Percentiles rank a stretch among this genome's conserved stretches.
These are phyloP conservation scores for Borostomias antarcticus DNA, from an alignment of 2,797 vertebrate genomes.

Conservation along the genomic window DNA sequence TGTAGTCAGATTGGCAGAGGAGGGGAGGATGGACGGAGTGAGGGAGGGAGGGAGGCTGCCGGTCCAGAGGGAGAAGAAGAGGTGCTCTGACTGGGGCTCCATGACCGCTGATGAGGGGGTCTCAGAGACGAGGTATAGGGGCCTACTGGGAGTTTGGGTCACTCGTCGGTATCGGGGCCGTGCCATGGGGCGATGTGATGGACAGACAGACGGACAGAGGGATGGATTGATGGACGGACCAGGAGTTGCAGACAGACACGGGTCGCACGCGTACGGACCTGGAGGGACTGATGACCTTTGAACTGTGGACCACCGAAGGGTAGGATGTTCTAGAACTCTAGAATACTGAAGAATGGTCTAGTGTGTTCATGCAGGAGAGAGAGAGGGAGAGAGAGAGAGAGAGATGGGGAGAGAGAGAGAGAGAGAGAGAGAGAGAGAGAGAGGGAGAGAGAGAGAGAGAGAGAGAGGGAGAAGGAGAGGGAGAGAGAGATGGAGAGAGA, in stretches of 20 bases:
- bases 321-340: background rate
- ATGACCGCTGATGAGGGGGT: background rate
- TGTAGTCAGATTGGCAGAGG: constrained; percentile 79
- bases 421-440: background rate
- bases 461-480: background rate
- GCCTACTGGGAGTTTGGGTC: background rate
- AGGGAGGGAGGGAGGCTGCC: constrained; percentile 61
- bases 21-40: constrained; percentile 56
- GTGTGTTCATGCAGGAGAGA: background rate
- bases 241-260: too few relatives aligned
- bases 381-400: background rate
- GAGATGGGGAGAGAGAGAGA: background rate
- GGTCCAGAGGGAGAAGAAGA: constrained; percentile 35
- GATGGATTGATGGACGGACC: background rate
- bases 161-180: background rate
- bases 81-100: background rate
- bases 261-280: too few relatives aligned
- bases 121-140: background rate
- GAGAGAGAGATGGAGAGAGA: background rate
- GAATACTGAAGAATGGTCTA: background rate
- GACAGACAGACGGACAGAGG: background rate
- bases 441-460: background rate
- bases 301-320: background rate
- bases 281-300: background rate
- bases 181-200: too few relatives aligned